Percentiles rank a stretch among this genome's conserved stretches.
Conservation (phyloP, 2,797 vertebrate genomes). For the Linurgus olivaceus region DNA sequence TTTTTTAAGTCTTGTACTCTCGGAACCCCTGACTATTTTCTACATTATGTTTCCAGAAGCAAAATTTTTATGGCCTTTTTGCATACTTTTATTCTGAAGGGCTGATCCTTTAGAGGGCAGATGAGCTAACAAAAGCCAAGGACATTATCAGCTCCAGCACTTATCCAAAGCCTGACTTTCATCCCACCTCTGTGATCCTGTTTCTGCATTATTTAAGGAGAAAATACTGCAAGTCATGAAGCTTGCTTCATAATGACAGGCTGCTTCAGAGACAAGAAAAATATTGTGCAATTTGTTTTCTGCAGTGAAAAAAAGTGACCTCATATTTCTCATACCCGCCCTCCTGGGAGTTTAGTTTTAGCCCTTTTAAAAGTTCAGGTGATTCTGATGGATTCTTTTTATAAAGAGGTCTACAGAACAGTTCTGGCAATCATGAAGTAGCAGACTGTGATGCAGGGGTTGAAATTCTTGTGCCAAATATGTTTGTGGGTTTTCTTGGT, state of each 20-base stretch:
- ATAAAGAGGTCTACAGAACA: not conserved
- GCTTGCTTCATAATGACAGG: constrained; percentile 13
- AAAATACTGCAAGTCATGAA: constrained; percentile 45
- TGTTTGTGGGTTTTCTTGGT: not conserved
- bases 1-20: not conserved
- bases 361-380: not conserved
- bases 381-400: not conserved
- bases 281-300: constrained; percentile 37
- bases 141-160: not conserved
- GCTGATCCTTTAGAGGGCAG: not conserved
- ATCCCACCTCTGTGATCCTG: not conserved
- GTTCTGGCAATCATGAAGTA: not conserved
- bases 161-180: not conserved
- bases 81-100: not conserved
- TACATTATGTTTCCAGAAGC: not conserved
- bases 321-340: not conserved
- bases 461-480: not conserved
- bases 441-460: not conserved
- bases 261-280: not conserved
- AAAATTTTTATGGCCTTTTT: not conserved
- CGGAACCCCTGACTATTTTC: not conserved
- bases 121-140: not conserved
- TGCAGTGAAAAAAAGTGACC: not conserved
- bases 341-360: not conserved
- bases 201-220: not conserved